Base-by-base conservation (phyloP, 2,888 invertebrate genomes). In the Meteorus cinctellus region DNA sequence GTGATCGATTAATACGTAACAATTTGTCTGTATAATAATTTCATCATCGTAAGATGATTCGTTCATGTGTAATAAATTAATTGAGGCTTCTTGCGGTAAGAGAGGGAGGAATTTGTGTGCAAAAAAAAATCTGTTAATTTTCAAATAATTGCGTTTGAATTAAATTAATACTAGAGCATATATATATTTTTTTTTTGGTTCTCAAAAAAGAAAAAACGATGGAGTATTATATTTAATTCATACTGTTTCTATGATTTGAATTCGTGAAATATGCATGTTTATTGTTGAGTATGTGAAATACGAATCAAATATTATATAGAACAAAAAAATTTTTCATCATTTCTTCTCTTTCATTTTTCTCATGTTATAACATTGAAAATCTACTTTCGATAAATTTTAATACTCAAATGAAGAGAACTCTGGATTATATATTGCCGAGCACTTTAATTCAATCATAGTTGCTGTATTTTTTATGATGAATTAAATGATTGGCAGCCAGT, bases 401-500 rank as follows among this genome's bases (percentile, higher is more conserved):
- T 16, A 41, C 4, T 41, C 8, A 41, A 41, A 41, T 41, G 41
- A 41, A 8, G 8, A 41, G 8, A 41, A 41, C 4, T 41, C 8
- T 2, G 12, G 12, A 41, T 41, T 41, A 55, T 74, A 79, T 79
- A 77, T 75, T 78, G 82, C 84, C 85, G 83, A 85, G 83, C 81
- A 81, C 72, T 85, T 86, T 80, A 85, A 85, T 81, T 86, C 85
- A 85, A 88, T 85, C 55, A 84, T 82, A 80, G 80, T 85, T 71
- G 83, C 84, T 85, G 78, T 82, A 79, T 84, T 85, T 78, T 80
- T 82, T 81, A 78, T 87, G 84, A 84, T 85, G 84, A 85, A 81
- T 87, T 85, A 84, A 86, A 82, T 83, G 84, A 82, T 84, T 85
- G 86, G 86, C 81, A 79, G 82, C 60, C 4, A 6, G 2, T 41